Percentiles rank a stretch among this genome's conserved stretches.
Evolutionary conservation across 2,797 vertebrate genomes (phyloP).

Genomic region (Tangara arthus): DNA sequence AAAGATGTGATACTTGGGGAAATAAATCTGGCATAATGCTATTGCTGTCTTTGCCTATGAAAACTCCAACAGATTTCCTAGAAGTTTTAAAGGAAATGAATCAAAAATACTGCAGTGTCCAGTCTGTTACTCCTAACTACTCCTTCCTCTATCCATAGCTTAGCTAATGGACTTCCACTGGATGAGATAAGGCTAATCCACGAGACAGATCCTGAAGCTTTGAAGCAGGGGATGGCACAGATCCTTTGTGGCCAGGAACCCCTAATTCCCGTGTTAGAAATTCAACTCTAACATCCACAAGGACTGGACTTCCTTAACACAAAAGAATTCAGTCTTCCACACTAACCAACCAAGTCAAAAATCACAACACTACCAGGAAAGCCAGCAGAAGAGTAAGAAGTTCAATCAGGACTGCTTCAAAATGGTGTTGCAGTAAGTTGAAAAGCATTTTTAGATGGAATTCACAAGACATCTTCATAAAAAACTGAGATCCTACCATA

Average conservation of each 20-base stretch:
- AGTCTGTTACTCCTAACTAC: not conserved
- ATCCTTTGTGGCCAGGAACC: not conserved
- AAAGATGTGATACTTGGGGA: not conserved
- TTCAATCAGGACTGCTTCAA: not conserved
- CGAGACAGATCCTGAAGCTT: slow-evolving; percentile 10
- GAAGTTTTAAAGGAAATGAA: not conserved
- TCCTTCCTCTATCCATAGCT: not conserved
- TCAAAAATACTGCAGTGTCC: not conserved
- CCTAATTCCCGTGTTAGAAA: not conserved
- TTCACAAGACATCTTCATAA: not conserved
- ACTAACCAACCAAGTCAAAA: not conserved
- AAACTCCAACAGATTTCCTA: not conserved
- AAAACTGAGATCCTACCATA: not conserved
- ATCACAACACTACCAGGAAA: not conserved
- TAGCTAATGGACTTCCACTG: not conserved
- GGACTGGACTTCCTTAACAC: not conserved
- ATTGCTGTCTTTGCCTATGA: not conserved
- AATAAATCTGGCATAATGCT: not conserved
- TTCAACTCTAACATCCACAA: not conserved
- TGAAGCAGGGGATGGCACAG: slow-evolving; percentile 2
- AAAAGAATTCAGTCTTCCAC: not conserved
- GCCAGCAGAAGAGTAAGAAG: not conserved
- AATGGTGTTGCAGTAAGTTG: not conserved
- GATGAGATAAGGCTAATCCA: slow-evolving; percentile 5
- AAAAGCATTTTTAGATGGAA: not conserved